Evolutionary conservation across 2,113 vertebrate genomes (phyloP).

Genomic region (Apaloderma vittatum): DNA sequence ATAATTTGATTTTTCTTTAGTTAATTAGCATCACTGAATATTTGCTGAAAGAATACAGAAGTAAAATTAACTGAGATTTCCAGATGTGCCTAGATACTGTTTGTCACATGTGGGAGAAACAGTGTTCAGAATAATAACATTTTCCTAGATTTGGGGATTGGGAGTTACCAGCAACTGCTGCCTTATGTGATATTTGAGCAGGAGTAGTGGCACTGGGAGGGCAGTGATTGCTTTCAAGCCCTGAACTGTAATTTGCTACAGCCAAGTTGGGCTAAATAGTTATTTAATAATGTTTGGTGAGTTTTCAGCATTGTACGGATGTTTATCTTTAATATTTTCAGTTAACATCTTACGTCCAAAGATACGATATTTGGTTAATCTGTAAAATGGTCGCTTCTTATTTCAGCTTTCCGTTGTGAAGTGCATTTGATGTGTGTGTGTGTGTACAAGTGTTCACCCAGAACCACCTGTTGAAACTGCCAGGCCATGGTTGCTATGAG

Average conservation of each 20-base stretch:
- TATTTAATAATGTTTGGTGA: neutral
- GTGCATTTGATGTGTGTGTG: neutral
- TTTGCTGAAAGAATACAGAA: slow-evolving; percentile 15
- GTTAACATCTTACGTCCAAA: neutral
- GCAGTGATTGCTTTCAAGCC: neutral
- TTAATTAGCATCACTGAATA: slow-evolving; percentile 24
- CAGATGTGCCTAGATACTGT: neutral
- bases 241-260: neutral
- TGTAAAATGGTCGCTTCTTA: neutral
- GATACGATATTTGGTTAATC: neutral
- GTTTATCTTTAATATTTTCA: neutral
- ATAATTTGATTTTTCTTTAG: neutral
- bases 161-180: neutral
- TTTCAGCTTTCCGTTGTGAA: neutral
- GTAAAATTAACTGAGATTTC: slow-evolving; percentile 12
- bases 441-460: neutral
- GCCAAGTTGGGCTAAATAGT: neutral
- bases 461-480: neutral
- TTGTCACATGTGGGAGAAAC: neutral
- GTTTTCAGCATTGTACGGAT: neutral
- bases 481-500: neutral
- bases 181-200: neutral
- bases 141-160: neutral
- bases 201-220: neutral
- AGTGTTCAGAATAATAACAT: neutral